Percentiles rank a stretch among this genome's conserved stretches.
These are phyloP conservation scores for Nasonia longicornis DNA, from an alignment of 1,140 invertebrate genomes.

Conservation along the genomic window DNA sequence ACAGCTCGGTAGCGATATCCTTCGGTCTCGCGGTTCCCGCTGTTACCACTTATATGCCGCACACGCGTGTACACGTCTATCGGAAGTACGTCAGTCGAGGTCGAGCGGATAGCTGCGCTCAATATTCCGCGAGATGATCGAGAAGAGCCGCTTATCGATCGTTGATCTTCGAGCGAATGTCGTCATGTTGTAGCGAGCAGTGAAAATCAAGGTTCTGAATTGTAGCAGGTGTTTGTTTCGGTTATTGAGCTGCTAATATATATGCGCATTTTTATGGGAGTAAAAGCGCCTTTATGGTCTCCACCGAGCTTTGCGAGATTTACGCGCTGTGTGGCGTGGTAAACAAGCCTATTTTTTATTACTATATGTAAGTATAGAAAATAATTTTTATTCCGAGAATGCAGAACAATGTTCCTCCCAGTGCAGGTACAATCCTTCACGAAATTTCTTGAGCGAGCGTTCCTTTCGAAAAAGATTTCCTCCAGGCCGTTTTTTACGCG, in stretches of 20 bases:
- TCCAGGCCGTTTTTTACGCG: neutral
- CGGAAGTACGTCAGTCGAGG: neutral
- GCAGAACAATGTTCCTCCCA: neutral
- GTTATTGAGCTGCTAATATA: neutral
- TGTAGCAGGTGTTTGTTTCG: conserved; percentile 3
- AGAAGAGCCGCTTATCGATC: neutral
- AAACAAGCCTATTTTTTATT: neutral
- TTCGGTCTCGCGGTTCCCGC: neutral
- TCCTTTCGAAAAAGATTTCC: neutral
- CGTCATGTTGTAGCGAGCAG: neutral
- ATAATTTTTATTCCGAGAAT: neutral
- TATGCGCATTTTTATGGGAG: too few species aligned
- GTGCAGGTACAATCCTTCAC: neutral
- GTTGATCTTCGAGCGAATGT: neutral
- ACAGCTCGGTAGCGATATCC: neutral
- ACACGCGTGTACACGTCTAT: neutral
- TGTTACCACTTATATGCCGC: neutral
- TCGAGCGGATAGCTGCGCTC: neutral
- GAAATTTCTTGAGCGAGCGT: neutral
- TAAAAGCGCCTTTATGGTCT: too few species aligned
- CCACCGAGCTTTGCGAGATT: too few species aligned
- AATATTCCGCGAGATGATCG: neutral
- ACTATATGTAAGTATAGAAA: neutral
- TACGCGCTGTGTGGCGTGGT: too few species aligned
- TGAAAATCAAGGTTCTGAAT: neutral